Percentiles rank a stretch among this genome's conserved stretches.
Conservation (phyloP, 2,797 vertebrate species). For the Pipistrellus pygmaeus region DNA sequence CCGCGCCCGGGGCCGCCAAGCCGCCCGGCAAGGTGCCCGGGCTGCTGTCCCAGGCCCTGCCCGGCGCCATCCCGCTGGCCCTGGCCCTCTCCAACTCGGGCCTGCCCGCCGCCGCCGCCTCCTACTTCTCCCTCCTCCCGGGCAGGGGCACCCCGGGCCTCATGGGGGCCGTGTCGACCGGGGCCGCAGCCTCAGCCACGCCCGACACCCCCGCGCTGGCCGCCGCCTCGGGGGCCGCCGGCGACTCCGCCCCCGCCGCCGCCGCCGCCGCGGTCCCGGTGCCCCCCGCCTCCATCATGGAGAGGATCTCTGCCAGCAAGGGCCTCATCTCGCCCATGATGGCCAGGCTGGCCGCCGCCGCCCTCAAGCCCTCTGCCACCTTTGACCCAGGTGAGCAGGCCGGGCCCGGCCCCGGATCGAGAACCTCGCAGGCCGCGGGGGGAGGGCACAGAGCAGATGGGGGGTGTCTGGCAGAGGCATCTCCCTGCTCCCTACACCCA, state of each 20-base stretch:
- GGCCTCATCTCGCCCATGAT: slow-evolving; percentile 99
- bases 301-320: slow-evolving; percentile 98
- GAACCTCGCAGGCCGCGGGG: not conserved
- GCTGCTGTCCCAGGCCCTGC: slow-evolving; percentile 95
- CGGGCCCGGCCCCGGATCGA: slow-evolving; percentile 26
- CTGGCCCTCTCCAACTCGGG: slow-evolving; percentile 94
- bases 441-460: not conserved
- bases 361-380: slow-evolving; percentile 94
- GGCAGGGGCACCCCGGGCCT: slow-evolving; percentile 92
- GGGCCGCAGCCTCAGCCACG: slow-evolving; percentile 87
- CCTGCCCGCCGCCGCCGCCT: slow-evolving; percentile 90
- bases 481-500: not conserved
- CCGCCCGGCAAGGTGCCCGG: slow-evolving; percentile 93
- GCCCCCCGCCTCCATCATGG: slow-evolving; percentile 95
- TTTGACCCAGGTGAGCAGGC: slow-evolving; percentile 92
- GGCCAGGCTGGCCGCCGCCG: slow-evolving; percentile 97
- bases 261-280: slow-evolving; percentile 90
- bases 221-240: slow-evolving; percentile 88
- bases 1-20: slow-evolving; percentile 86
- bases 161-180: slow-evolving; percentile 90
- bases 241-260: slow-evolving; percentile 84
- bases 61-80: slow-evolving; percentile 94
- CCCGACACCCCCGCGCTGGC: slow-evolving; percentile 92
- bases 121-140: slow-evolving; percentile 95
- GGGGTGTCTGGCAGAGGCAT: not conserved